A percentile compares a stretch with the other conserved stretches of the same genome.
Conservation (phyloP, 2,888 invertebrate genomes). For the Stomorhina lunata region DNA sequence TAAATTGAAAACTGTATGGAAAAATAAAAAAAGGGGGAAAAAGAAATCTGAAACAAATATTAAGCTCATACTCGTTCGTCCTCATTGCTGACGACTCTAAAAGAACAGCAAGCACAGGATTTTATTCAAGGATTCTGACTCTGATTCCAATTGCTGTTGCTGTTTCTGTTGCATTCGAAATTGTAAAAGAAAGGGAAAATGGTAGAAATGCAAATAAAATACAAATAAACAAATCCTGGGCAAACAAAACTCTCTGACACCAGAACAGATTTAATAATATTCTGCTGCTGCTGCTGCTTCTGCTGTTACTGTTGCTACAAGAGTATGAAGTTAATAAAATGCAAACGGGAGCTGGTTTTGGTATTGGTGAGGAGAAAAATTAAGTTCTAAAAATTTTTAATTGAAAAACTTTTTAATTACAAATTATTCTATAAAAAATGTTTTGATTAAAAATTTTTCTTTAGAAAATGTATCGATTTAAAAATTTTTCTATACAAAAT, state of each 20-base stretch:
- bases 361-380: no score
- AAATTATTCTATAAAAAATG: no score
- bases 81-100: constrained; percentile 23
- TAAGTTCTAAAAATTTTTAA: no score
- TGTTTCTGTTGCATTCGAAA: background rate
- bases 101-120: constrained; percentile 27
- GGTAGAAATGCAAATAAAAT: background rate
- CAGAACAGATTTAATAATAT: background rate
- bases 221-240: background rate
- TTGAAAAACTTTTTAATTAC: no score
- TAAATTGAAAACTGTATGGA: background rate
- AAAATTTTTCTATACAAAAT: no score
- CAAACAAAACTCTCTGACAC: constrained; percentile 33
- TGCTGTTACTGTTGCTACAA: no score
- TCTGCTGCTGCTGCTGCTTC: no score
- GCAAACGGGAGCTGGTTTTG: background rate
- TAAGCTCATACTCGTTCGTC: background rate
- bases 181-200: background rate
- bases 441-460: no score
- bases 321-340: constrained; percentile 24
- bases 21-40: constrained; percentile 1
- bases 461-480: no score
- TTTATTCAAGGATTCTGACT: constrained; percentile 28
- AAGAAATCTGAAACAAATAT: constrained; percentile 8
- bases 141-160: no score